Base-by-base conservation (phyloP, 2,113 vertebrate species). In the Lamprologus sp. region DNA sequence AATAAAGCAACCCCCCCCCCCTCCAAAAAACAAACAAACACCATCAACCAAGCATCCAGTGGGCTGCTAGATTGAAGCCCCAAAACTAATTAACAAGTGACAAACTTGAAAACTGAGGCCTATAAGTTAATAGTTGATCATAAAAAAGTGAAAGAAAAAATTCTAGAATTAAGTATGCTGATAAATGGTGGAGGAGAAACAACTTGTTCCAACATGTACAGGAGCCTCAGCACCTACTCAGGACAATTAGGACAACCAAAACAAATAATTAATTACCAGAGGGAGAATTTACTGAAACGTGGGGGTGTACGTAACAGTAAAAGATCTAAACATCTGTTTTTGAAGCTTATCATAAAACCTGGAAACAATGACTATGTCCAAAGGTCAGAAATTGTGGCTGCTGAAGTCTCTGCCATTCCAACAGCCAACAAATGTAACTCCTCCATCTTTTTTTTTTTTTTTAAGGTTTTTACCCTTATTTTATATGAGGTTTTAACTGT, bases 371-470 rank as follows among this genome's bases (percentile, higher is more conserved):
- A 45, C 21, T 73, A 45, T 45, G 13, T 45, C 35, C 37, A 70
- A 23, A 42, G n/a, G 65, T 73, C 65, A 73, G 65, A 26, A 45
- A 45, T 26, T 45, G 8, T 47, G 21, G 21, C 68, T 75, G 68
- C 40, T 28, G 14, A 75, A 75, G 23, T 26, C 37, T 23, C 65
- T 70, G 65, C n/a, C 21, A 26, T 73, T 42, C 12, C 37, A 45
- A 70, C 37, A 70, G 1, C 19, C 7, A 70, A 42, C 13, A 45
- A 70, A 42, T 45, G 5, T 26, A 26, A 73, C 68, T 17, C 23
- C 42, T 15, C 37, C 68, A 75, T 10, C 21, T 6, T 12, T 0
- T 4, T 1, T 1, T 55, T 28, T 31, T 26, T 26, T 1, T 55
- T 23, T 26, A 26, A 49, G 65, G 23, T 28, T 75, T 75, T 75